Conservation (phyloP, 1,140 invertebrate genomes). For the Drosophila leontia region DNA sequence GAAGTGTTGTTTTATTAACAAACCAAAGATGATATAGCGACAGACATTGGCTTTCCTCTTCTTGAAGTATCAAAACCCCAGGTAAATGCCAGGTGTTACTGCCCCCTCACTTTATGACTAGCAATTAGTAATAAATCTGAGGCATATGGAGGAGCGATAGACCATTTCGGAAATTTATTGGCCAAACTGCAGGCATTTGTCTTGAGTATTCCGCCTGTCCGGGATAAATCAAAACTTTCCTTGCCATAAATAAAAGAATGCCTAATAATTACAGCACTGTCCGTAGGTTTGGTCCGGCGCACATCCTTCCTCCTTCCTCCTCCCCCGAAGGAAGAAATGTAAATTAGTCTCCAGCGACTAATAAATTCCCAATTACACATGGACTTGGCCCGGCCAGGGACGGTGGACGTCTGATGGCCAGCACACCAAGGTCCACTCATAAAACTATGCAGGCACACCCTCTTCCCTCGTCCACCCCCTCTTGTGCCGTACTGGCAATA, state of each 20-base stretch:
- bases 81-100: slow-evolving; percentile 5
- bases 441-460: slow-evolving; percentile 50
- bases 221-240: slow-evolving; percentile 71
- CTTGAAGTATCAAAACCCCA: too few species aligned
- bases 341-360: slow-evolving; percentile 80
- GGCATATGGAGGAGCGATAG: slow-evolving; percentile 1
- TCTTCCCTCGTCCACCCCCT: background rate
- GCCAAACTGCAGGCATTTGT: slow-evolving; percentile 30
- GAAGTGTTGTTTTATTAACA: too few species aligned
- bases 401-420: slow-evolving; percentile 17
- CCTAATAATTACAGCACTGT: slow-evolving; percentile 70
- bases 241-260: slow-evolving; percentile 76
- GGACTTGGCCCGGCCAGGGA: slow-evolving; percentile 46
- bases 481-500: slow-evolving; percentile 48
- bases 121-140: slow-evolving; percentile 48
- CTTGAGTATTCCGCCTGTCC: slow-evolving; percentile 14
- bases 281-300: slow-evolving; percentile 2
- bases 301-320: slow-evolving; percentile 1
- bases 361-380: slow-evolving; percentile 82
- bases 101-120: slow-evolving; percentile 14
- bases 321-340: slow-evolving; percentile 58
- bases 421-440: slow-evolving; percentile 59
- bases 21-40: too few species aligned
- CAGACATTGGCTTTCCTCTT: too few species aligned
- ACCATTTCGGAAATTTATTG: slow-evolving; percentile 43